A percentile compares a stretch with the other conserved stretches of the same genome.
These are phyloP conservation scores for Macropodus opercularis DNA, from an alignment of 2,797 vertebrate genomes.

Conservation along the genomic window DNA sequence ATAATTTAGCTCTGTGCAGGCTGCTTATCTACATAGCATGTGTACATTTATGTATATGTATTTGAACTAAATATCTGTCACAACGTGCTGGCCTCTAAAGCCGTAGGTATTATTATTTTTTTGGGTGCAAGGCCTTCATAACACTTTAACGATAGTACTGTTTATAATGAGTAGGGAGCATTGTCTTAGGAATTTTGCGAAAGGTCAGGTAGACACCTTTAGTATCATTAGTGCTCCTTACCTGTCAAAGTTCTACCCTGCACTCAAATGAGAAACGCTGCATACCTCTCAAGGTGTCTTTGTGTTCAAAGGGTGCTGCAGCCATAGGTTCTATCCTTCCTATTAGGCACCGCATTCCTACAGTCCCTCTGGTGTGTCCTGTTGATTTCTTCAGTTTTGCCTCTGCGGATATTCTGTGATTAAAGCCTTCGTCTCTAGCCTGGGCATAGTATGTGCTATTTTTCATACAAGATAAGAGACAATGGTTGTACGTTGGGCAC, in stretches of 20 bases:
- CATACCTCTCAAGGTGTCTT: conserved; percentile 69
- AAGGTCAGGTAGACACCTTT: conserved; percentile 18
- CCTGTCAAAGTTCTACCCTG: conserved; percentile 59
- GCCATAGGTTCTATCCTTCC: conserved; percentile 62
- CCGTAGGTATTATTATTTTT: conserved; percentile 15
- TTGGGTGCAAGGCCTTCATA: not conserved
- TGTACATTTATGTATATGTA: not conserved
- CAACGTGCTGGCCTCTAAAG: not conserved
- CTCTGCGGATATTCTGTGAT: conserved; percentile 69
- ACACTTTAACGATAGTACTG: not conserved
- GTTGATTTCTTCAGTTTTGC: conserved; percentile 58
- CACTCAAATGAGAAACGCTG: conserved; percentile 51
- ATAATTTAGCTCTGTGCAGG: not conserved
- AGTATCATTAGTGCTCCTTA: conserved; percentile 56
- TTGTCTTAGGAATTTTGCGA: not conserved
- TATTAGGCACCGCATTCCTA: conserved; percentile 52
- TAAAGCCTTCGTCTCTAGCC: conserved; percentile 64
- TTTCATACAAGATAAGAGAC: conserved; percentile 60
- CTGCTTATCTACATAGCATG: conserved; percentile 12
- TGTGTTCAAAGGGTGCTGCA: conserved; percentile 66
- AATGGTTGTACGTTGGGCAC: conserved; percentile 56
- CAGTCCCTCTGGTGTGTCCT: conserved; percentile 62
- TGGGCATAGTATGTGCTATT: conserved; percentile 39
- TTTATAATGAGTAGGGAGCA: conserved; percentile 11
- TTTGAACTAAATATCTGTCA: conserved; percentile 13